A percentile compares a stretch with the other conserved stretches of the same genome.
Conservation (phyloP, 2,888 invertebrate genomes). For the Ditylenchus weischeri region DNA sequence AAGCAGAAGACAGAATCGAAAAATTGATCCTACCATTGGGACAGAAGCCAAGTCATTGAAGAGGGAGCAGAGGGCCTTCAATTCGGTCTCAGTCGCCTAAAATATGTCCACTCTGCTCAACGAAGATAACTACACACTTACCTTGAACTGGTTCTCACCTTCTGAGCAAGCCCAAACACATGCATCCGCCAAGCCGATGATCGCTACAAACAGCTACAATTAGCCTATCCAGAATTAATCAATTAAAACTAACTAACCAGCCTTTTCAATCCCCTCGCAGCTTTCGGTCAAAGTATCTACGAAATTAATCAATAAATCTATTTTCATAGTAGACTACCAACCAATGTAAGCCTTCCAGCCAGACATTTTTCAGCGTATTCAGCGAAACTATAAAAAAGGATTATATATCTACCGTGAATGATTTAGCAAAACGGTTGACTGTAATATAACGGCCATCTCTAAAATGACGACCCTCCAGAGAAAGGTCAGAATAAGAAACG, state of each 20-base stretch:
- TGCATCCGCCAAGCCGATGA: conserved; percentile 51
- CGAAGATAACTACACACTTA: conserved; percentile 15
- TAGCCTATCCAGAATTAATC: too few species aligned
- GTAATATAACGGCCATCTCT: too few species aligned
- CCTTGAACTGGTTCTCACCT: conserved; percentile 40
- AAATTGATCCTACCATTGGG: conserved; percentile 29
- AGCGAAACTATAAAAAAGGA: too few species aligned
- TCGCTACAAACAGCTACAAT: conserved; percentile 32
- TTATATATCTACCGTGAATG: too few species aligned
- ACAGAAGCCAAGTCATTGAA: conserved; percentile 46
- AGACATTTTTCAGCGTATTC: conserved; percentile 39
- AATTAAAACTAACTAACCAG: conserved; percentile 6
- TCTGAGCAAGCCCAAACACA: conserved; percentile 54
- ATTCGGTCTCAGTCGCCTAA: conserved; percentile 53
- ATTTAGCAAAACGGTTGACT: too few species aligned
- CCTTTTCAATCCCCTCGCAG: conserved; percentile 47
- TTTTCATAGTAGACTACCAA: too few species aligned
- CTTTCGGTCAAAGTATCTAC: conserved; percentile 34
- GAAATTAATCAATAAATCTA: too few species aligned
- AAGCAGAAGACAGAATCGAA: too few species aligned
- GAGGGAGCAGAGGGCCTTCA: conserved; percentile 45
- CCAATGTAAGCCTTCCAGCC: conserved; percentile 57
- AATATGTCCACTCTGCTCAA: conserved; percentile 13
- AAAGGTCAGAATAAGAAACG: too few species aligned
- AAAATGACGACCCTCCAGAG: too few species aligned